Evolutionary conservation across 2,113 vertebrate genomes (phyloP), one percentile per base, ranked within the genome.

Genomic region (Syngnathus scovelli): DNA sequence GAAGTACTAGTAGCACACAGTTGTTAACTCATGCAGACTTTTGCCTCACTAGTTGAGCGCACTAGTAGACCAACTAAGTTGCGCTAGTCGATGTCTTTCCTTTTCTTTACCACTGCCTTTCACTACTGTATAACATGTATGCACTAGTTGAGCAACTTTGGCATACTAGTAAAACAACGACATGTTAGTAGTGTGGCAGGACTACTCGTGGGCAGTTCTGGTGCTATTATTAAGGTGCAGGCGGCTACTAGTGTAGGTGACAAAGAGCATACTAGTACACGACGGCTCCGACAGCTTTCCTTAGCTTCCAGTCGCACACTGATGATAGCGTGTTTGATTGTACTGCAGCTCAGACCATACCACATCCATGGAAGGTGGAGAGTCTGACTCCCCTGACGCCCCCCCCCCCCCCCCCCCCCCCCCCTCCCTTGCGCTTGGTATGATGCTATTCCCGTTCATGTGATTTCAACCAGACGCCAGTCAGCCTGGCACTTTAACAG

Each of bases 391-490:
- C 87, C 84, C 89, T 55, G n/a, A n/a, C n/a, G n/a, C 88, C 83
- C 87, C 55, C 71, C 81, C 86, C 88, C 84, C 89, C 58, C 71
- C 81, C 88, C 83, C 87, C 55, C 71, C 81, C 86, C 88, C 84
- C 89, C 58, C 71, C 81, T 86, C 88, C 84, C 89, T 58, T 69
- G 68, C 21, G 72, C 71, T 82, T 63, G 71, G 80, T 71, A 86
- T 74, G 76, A 77, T 69, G 84, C 83, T 80, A 68, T 81, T 79
- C 78, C 79, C 75, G 82, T 82, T 81, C 76, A 83, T 80, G 70
- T 82, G 88, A 90, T 90, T 88, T 86, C 86, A 67, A 76, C 77
- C 82, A 79, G 72, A 82, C 80, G 79, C 73, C 83, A 81, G 84
- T 70, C 73, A 41, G 68, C 79, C 77, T 78, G 84, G 77, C 85